Percentiles rank a stretch among this genome's conserved stretches.
Evolutionary conservation across 2,888 invertebrate genomes (phyloP).

Genomic region (Mylabris sibirica): DNA sequence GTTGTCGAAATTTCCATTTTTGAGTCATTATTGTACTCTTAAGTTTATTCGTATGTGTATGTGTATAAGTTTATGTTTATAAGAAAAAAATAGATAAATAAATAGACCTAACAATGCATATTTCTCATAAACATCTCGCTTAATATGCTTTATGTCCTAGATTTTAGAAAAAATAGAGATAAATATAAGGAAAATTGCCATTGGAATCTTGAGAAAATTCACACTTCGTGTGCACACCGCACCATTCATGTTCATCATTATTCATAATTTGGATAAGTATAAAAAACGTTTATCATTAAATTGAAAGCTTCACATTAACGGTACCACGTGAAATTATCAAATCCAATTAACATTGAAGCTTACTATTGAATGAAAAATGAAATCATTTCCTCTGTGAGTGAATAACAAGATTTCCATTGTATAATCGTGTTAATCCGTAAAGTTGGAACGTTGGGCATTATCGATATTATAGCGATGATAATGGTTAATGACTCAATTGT

Average conservation of each 20-base stretch:
- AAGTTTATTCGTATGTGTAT: background rate
- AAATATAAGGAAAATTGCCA: background rate
- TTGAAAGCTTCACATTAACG: background rate
- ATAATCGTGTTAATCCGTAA: background rate
- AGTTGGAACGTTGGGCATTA: background rate
- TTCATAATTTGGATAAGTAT: background rate
- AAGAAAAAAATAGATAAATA: background rate
- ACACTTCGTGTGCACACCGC: background rate
- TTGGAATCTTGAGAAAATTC: slow-evolving; percentile 1
- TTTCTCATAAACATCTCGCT: background rate
- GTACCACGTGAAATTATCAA: slow-evolving; percentile 2
- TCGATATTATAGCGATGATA: background rate
- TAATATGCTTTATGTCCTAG: background rate
- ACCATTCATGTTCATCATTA: background rate
- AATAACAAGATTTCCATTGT: background rate
- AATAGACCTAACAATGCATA: background rate
- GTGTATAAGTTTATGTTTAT: too few relatives aligned
- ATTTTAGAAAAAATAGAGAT: background rate
- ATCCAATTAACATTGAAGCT: background rate
- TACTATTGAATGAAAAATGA: too few relatives aligned
- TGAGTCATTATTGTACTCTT: background rate
- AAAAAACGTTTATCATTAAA: background rate
- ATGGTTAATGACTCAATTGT: slow-evolving; percentile 7
- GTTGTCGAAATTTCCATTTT: slow-evolving; percentile 6
- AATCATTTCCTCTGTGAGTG: background rate